These are phyloP conservation scores for Harpagoxenus sublaevis DNA, from an alignment of 2,888 invertebrate species.

Conservation along the genomic window DNA sequence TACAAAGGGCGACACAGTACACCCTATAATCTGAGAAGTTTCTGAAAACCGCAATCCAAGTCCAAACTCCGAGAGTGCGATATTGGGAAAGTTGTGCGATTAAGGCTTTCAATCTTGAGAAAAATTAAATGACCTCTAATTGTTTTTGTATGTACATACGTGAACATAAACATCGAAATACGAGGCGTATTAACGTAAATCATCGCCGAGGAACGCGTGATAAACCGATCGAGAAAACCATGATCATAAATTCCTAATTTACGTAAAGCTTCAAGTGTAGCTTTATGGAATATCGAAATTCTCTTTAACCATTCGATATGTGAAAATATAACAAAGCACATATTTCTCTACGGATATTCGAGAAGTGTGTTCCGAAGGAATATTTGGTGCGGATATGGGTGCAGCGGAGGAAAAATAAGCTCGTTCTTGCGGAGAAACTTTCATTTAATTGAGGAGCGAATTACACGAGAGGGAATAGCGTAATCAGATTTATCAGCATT, in stretches of 20 bases:
- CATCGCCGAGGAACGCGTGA: background rate
- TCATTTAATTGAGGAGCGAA: background rate
- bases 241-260: background rate
- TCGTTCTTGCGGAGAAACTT: background rate
- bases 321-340: background rate
- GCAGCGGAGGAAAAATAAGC: constrained; percentile 10
- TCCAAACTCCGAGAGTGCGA: background rate
- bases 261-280: background rate
- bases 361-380: background rate
- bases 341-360: background rate
- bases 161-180: background rate
- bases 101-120: background rate
- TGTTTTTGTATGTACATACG: background rate
- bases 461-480: constrained; percentile 1
- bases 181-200: background rate
- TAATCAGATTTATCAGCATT: constrained; percentile 47
- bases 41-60: background rate
- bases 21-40: constrained; percentile 9
- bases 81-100: background rate
- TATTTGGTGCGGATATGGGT: background rate
- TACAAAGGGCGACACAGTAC: background rate
- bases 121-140: background rate
- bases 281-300: constrained; percentile 5
- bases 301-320: background rate
- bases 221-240: background rate